These are phyloP conservation scores for Latrodectus geometricus DNA, from an alignment of 1,140 invertebrate species.

Conservation along the genomic window DNA sequence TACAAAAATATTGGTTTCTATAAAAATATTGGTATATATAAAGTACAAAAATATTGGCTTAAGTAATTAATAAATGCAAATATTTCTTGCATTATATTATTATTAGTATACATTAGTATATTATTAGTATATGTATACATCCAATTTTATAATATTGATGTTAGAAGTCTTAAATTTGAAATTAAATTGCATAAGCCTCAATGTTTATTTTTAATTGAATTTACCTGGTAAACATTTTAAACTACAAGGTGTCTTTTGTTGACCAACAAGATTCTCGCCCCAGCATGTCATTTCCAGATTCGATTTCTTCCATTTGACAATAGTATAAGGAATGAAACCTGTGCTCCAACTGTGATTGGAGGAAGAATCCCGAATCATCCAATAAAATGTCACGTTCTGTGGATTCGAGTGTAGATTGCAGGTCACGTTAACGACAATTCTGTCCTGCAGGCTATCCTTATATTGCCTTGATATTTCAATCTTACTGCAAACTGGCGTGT, in stretches of 20 bases:
- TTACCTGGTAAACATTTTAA: neutral
- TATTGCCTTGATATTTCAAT: constrained; percentile 35
- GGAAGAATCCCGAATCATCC: constrained; percentile 40
- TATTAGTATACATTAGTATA: too few species aligned
- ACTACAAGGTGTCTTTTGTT: constrained; percentile 64
- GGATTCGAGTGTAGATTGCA: constrained; percentile 32
- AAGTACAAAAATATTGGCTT: too few species aligned
- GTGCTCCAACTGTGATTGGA: constrained; percentile 42
- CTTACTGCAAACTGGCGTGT: constrained; percentile 29
- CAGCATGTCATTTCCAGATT: constrained; percentile 57
- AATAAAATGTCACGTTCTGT: constrained; percentile 36
- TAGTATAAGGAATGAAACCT: neutral
- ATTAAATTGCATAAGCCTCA: too few species aligned
- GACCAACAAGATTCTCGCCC: constrained; percentile 65
- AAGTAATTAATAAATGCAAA: too few species aligned
- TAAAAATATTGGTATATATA: too few species aligned
- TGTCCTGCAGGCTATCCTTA: neutral
- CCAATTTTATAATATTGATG: too few species aligned
- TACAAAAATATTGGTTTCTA: too few species aligned
- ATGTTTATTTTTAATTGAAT: neutral
- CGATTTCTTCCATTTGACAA: neutral
- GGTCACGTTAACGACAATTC: constrained; percentile 30
- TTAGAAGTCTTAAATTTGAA: too few species aligned
- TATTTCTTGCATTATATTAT: too few species aligned
- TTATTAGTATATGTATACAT: too few species aligned